Percentiles rank a stretch among this genome's conserved stretches.
These are phyloP conservation scores for Cephalopachus bancanus DNA, from an alignment of 2,797 vertebrate species.

Conservation along the genomic window DNA sequence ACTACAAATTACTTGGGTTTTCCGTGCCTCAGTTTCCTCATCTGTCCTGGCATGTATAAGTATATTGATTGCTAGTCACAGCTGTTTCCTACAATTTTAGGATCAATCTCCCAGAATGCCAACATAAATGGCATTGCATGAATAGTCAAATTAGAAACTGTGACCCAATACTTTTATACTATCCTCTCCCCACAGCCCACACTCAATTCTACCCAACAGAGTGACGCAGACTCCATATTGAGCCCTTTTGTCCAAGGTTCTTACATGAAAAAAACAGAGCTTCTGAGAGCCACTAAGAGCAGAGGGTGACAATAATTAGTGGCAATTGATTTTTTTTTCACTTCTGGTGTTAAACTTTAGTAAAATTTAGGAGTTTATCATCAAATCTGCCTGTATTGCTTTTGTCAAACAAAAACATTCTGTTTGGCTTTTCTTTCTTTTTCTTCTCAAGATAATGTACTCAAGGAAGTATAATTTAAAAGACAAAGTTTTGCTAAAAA, in stretches of 20 bases:
- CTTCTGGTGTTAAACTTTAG: background rate
- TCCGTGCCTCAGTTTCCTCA: background rate
- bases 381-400: background rate
- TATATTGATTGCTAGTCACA: background rate
- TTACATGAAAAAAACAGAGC: background rate
- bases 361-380: background rate
- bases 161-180: background rate
- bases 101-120: background rate
- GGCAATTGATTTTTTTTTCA: background rate
- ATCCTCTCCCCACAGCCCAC: background rate
- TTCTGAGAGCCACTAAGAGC: background rate
- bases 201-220: background rate
- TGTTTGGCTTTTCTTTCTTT: background rate
- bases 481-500: constrained; percentile 45
- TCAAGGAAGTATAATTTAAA: constrained; percentile 7
- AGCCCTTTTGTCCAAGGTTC: background rate
- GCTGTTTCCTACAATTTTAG: background rate
- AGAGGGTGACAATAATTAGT: background rate
- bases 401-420: background rate
- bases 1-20: background rate
- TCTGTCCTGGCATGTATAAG: background rate
- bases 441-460: background rate
- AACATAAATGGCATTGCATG: background rate
- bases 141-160: background rate
- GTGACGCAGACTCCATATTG: background rate